Conservation (phyloP, 2,113 vertebrate species). For the Neogale vison region DNA sequence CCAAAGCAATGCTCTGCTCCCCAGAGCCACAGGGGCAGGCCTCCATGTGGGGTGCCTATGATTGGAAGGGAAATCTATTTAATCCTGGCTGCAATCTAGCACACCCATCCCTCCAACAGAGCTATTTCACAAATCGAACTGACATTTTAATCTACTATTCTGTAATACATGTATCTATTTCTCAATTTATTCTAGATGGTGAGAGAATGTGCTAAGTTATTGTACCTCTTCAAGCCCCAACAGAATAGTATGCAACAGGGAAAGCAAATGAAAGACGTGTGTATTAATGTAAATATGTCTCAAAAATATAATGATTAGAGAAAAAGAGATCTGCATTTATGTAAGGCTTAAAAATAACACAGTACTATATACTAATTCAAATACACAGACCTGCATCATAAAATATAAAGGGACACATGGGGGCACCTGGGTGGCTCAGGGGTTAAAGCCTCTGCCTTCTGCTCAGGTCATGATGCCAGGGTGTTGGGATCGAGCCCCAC, state of each 20-base stretch:
- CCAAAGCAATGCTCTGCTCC: background rate
- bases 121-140: background rate
- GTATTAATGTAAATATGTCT: background rate
- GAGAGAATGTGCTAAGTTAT: background rate
- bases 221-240: background rate
- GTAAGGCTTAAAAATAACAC: constrained; percentile 1
- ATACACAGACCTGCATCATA: background rate
- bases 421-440: too few relatives aligned
- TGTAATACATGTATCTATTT: background rate
- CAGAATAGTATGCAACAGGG: background rate
- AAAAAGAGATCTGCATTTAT: background rate
- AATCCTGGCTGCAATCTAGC: background rate
- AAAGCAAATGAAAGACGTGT: background rate
- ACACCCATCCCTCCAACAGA: background rate
- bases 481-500: too few relatives aligned
- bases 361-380: background rate
- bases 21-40: background rate
- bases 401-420: background rate
- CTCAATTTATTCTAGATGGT: background rate
- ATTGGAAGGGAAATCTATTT: background rate
- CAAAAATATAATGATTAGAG: background rate
- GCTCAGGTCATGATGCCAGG: too few relatives aligned
- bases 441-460: too few relatives aligned
- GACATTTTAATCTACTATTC: background rate
- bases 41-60: background rate